Conservation (phyloP, 2,888 invertebrate species). For the Limnephilus rhombicus region DNA sequence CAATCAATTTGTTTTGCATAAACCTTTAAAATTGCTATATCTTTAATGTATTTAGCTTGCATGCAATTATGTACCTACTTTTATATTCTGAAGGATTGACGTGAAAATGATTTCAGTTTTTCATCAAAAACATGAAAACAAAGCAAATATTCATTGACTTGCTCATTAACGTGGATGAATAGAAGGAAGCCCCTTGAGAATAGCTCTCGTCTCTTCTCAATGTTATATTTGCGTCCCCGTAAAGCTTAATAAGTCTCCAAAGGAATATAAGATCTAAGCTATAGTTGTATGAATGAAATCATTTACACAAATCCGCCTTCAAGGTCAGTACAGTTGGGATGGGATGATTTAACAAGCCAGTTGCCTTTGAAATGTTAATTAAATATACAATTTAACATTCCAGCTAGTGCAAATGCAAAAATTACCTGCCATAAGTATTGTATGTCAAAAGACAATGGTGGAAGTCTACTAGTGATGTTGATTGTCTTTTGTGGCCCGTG, state of each 20-base stretch:
- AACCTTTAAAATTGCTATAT: not conserved
- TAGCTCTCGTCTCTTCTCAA: slow-evolving; percentile 40
- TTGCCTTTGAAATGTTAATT: slow-evolving; percentile 74
- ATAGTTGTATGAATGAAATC: slow-evolving; percentile 67
- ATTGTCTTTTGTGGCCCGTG: slow-evolving; percentile 31
- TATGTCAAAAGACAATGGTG: slow-evolving; percentile 61
- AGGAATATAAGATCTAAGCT: not conserved
- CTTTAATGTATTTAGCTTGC: slow-evolving; percentile 42
- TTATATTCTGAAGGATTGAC: slow-evolving; percentile 51
- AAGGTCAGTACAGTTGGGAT: slow-evolving; percentile 76
- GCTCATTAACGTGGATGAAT: slow-evolving; percentile 21
- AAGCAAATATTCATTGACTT: slow-evolving; percentile 32
- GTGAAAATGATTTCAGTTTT: slow-evolving; percentile 62
- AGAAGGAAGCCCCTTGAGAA: slow-evolving; percentile 32
- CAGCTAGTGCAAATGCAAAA: slow-evolving; percentile 75
- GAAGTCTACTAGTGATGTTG: slow-evolving; percentile 19
- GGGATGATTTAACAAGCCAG: slow-evolving; percentile 71
- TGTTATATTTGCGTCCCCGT: not conserved
- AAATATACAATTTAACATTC: slow-evolving; percentile 78
- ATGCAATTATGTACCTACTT: slow-evolving; percentile 43
- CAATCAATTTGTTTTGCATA: slow-evolving; percentile 28
- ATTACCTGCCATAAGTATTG: slow-evolving; percentile 62
- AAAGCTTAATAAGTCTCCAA: not conserved
- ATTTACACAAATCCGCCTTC: slow-evolving; percentile 70
- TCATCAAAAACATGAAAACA: slow-evolving; percentile 44